Percentiles rank a stretch among this genome's conserved stretches.
Conservation (phyloP, 2,888 invertebrate species). For the Liodrosophila aerea region DNA sequence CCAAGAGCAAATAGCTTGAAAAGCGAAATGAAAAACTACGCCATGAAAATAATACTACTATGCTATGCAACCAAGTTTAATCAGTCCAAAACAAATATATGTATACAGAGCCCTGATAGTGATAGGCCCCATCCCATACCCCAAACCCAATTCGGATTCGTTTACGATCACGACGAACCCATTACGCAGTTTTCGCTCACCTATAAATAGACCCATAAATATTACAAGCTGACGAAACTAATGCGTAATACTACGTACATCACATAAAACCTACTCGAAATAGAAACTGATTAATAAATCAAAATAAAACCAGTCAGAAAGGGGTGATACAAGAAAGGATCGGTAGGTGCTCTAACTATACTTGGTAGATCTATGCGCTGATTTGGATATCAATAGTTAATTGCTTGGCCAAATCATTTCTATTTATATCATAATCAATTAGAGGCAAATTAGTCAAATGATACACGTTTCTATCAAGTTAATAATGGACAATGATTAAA, state of each 20-base stretch:
- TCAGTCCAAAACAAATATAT: slow-evolving; percentile 16
- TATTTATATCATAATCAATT: slow-evolving; percentile 9
- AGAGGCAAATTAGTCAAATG: not conserved
- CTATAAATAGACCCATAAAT: slow-evolving; percentile 33
- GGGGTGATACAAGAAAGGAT: too few species aligned
- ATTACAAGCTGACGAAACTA: slow-evolving; percentile 43
- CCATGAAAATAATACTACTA: too few species aligned
- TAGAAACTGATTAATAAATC: too few species aligned
- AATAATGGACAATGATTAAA: slow-evolving; percentile 1
- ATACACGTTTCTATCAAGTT: not conserved
- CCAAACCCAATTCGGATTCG: not conserved
- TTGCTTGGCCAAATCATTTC: slow-evolving; percentile 2
- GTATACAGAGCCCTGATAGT: too few species aligned
- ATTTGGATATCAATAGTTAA: slow-evolving; percentile 2
- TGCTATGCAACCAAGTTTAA: slow-evolving; percentile 40
- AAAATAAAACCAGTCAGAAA: too few species aligned
- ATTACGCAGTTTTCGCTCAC: slow-evolving; percentile 53
- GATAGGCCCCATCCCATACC: too few species aligned
- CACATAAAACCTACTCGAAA: slow-evolving; percentile 21
- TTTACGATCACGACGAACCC: slow-evolving; percentile 14
- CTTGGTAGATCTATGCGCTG: not conserved
- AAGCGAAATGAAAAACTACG: slow-evolving; percentile 48
- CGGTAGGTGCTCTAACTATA: too few species aligned
- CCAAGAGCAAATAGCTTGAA: slow-evolving; percentile 38
- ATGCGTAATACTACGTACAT: slow-evolving; percentile 50